Percentiles rank a stretch among this genome's conserved stretches.
Conservation (phyloP, 2,797 vertebrate genomes). For the Crax fasciolata region DNA sequence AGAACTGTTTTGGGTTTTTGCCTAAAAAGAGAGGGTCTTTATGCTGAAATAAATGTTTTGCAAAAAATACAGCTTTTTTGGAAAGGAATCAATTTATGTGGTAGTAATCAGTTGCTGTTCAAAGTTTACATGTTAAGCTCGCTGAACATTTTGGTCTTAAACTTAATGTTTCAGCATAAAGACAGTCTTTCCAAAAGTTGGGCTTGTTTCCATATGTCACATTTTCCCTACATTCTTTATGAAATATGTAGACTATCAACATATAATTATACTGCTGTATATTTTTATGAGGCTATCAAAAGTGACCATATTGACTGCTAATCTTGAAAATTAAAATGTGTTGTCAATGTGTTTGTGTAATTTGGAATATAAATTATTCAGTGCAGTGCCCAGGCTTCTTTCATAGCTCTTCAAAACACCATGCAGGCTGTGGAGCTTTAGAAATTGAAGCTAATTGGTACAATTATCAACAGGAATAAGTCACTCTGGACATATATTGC, state of each 20-base stretch:
- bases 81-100: not conserved
- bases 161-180: not conserved
- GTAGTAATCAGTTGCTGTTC: not conserved
- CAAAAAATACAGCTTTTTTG: not conserved
- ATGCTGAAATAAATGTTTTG: not conserved
- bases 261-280: not conserved
- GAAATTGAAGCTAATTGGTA: slow-evolving; percentile 34
- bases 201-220: not conserved
- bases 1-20: not conserved
- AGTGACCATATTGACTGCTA: not conserved
- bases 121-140: not conserved
- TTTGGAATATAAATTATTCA: slow-evolving; percentile 27
- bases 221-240: not conserved
- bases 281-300: not conserved
- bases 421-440: not conserved
- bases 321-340: not conserved
- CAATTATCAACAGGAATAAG: not conserved
- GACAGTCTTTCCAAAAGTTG: not conserved
- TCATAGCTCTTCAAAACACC: not conserved
- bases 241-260: not conserved
- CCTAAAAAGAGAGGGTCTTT: not conserved
- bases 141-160: not conserved
- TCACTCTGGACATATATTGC: not conserved
- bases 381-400: not conserved
- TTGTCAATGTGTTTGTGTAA: not conserved